A percentile compares a stretch with the other conserved stretches of the same genome.
phyloP scores from a whole-genome alignment of 2,113 vertebrate genomes.

The Xiphophorus couchianus region DNA sequence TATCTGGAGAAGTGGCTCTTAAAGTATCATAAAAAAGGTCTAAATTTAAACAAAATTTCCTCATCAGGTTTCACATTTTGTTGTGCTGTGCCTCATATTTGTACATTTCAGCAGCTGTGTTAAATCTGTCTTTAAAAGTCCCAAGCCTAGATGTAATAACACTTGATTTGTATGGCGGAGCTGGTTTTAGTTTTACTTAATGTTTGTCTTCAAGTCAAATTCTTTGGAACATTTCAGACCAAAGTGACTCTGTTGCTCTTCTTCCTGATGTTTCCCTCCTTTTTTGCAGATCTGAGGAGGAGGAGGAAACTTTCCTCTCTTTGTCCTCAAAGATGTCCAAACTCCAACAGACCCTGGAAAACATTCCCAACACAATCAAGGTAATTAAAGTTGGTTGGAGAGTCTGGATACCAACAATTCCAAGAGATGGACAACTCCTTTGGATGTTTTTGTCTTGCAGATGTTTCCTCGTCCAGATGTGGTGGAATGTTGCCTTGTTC shows the following conservation, averaged over 20 bases:
- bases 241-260: not conserved
- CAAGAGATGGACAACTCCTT: not conserved
- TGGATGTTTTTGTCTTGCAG: constrained; percentile 64
- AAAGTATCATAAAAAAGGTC: not conserved
- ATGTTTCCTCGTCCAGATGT: constrained; percentile 87
- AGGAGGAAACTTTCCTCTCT: constrained; percentile 79
- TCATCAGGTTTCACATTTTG: too few relatives aligned
- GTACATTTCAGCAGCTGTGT: too few relatives aligned
- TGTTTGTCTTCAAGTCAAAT: too few relatives aligned
- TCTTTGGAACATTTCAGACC: too few relatives aligned
- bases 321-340: constrained; percentile 84
- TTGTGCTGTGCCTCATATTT: too few relatives aligned
- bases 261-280: not conserved
- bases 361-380: constrained; percentile 79
- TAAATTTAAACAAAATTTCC: not conserved
- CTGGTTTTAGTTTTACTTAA: too few relatives aligned
- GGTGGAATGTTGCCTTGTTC: constrained; percentile 89
- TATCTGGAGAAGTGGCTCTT: not conserved
- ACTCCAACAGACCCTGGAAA: constrained; percentile 81
- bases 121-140: too few relatives aligned
- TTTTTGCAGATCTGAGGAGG: constrained; percentile 64
- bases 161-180: too few relatives aligned
- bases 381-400: constrained; percentile 13
- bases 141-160: too few relatives aligned
- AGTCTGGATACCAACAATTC: not conserved